phyloP scores from a whole-genome alignment of 2,113 vertebrate species.

The Pachycephala philippinensis region DNA sequence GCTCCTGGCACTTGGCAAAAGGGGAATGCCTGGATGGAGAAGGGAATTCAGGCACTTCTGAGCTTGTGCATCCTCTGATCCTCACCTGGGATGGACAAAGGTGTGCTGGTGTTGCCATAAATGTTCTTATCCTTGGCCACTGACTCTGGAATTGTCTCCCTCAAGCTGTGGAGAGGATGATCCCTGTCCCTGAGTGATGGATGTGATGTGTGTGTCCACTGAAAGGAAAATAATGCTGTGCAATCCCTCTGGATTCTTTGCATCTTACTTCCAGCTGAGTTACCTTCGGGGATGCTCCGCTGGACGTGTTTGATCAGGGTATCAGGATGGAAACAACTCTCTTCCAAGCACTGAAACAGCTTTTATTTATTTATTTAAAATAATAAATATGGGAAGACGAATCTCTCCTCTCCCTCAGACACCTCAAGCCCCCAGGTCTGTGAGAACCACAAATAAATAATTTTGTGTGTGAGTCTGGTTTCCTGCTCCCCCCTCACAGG shows the following conservation, averaged over 20 bases:
- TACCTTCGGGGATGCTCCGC: background rate
- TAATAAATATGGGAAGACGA: background rate
- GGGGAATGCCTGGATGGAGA: background rate
- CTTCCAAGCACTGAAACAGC: background rate
- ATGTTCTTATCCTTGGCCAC: background rate
- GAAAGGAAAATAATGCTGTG: background rate
- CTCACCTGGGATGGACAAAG: background rate
- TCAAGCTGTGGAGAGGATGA: background rate
- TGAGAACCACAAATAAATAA: background rate
- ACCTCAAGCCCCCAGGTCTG: background rate
- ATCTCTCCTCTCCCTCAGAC: no score
- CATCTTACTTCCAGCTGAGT: background rate
- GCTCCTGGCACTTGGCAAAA: background rate
- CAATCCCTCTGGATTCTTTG: background rate
- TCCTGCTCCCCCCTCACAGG: background rate
- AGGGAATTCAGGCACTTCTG: background rate
- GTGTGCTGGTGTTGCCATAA: no score
- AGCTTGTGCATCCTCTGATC: no score
- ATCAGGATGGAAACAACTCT: background rate
- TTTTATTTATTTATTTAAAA: background rate
- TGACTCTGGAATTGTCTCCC: background rate
- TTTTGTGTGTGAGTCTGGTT: background rate
- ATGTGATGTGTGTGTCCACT: background rate
- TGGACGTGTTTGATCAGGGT: background rate
- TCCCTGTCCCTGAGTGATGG: background rate